These are phyloP conservation scores for Ceyx melanurus DNA, from an alignment of 2,113 vertebrate species.

Conservation along the genomic window DNA sequence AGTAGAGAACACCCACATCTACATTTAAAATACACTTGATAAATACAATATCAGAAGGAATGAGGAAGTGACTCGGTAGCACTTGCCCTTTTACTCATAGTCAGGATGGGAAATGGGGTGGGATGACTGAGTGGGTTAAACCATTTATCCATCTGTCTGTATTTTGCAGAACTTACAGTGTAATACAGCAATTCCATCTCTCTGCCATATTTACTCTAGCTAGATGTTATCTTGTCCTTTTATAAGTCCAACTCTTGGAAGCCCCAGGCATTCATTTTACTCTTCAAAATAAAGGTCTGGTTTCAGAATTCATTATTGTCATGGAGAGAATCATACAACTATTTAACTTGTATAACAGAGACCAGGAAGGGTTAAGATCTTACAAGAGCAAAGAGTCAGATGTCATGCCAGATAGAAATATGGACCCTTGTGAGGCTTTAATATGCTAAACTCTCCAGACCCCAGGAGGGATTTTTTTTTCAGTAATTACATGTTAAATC, in stretches of 20 bases:
- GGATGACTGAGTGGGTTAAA: conserved; percentile 37
- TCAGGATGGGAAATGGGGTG: not conserved
- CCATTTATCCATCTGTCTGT: conserved; percentile 43
- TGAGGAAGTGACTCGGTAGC: not conserved
- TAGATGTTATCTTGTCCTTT: conserved; percentile 22
- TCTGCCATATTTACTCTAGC: not conserved
- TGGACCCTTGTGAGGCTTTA: not conserved
- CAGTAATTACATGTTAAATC: not conserved
- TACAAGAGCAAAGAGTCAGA: not conserved
- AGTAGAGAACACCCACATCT: not conserved
- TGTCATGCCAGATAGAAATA: not conserved
- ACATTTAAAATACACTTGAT: conserved; percentile 15
- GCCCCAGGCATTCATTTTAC: not conserved
- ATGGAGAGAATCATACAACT: not conserved
- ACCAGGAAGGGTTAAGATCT: not conserved
- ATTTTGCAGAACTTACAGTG: conserved; percentile 10
- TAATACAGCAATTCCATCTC: not conserved
- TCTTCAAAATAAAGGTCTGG: not conserved
- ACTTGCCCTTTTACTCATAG: conserved; percentile 23
- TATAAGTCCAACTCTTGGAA: not conserved
- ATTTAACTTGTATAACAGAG: not conserved
- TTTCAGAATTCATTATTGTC: not conserved
- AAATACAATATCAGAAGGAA: conserved; percentile 22
- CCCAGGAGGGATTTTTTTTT: not conserved
- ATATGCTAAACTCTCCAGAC: not conserved